Conservation (phyloP, 2,888 invertebrate genomes). For the Andrena dorsata region DNA sequence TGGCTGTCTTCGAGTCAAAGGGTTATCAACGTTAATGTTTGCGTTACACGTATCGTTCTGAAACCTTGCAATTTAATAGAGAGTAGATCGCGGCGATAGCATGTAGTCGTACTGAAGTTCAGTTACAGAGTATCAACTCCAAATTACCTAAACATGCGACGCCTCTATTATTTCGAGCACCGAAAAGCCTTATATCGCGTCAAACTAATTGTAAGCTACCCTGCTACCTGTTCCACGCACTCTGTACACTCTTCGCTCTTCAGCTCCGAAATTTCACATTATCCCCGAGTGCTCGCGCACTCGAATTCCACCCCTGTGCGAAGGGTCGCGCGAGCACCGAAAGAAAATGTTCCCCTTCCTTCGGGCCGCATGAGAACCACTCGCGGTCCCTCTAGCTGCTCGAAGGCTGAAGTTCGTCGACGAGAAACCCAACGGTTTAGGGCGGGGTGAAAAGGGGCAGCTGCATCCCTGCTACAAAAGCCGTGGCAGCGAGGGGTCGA, state of each 20-base stretch:
- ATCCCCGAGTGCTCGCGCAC: background rate
- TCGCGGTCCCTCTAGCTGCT: constrained; percentile 31
- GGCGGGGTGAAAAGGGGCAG: constrained; percentile 60
- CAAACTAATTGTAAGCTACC: background rate
- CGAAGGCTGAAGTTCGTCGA: constrained; percentile 62
- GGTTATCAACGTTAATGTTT: background rate
- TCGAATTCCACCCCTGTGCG: background rate
- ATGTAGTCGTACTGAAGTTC: too few relatives aligned
- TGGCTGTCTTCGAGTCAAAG: background rate
- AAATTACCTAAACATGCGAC: background rate
- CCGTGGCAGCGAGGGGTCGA: constrained; percentile 67
- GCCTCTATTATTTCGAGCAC: background rate
- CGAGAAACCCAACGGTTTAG: constrained; percentile 56
- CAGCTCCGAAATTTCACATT: background rate
- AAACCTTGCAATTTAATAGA: background rate
- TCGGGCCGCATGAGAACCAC: constrained; percentile 54
- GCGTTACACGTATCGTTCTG: background rate
- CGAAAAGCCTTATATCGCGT: background rate
- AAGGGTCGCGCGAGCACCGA: background rate
- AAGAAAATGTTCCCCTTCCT: background rate
- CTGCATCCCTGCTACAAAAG: constrained; percentile 71
- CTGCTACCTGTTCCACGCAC: background rate
- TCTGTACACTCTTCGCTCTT: background rate
- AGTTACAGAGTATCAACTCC: background rate
- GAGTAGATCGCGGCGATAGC: background rate